These are phyloP conservation scores for Chlorodrepanis virens DNA, from an alignment of 2,113 vertebrate species.

Conservation along the genomic window DNA sequence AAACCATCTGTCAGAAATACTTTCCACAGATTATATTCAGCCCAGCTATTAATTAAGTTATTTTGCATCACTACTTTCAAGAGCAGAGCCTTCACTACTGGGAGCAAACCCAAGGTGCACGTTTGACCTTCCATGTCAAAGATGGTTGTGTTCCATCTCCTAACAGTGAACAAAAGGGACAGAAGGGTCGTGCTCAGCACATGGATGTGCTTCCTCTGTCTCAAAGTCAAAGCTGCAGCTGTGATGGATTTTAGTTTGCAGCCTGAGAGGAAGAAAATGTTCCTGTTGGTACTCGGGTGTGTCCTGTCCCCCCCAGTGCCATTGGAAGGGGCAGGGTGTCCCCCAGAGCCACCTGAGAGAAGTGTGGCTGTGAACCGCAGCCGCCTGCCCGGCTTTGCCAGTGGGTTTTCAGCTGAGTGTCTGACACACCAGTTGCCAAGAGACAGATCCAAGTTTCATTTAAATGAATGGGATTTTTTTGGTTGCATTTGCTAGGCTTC, in stretches of 20 bases:
- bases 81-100: background rate
- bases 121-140: background rate
- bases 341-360: background rate
- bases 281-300: rapidly evolving
- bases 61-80: slow-evolving; percentile 25
- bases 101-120: background rate
- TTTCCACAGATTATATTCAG: slow-evolving; percentile 7
- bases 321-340: background rate
- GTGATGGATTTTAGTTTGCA: background rate
- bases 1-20: slow-evolving; percentile 66
- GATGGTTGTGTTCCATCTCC: background rate
- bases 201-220: rapidly evolving
- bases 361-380: background rate
- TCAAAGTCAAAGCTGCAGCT: background rate
- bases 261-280: background rate
- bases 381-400: background rate
- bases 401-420: slow-evolving; percentile 1
- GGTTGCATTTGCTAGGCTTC: background rate
- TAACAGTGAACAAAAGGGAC: background rate
- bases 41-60: slow-evolving; percentile 36
- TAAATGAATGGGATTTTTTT: slow-evolving; percentile 34
- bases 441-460: slow-evolving; percentile 10
- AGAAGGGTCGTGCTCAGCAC: background rate
- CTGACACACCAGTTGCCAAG: slow-evolving; percentile 17
- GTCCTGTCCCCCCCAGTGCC: background rate